phyloP scores from a whole-genome alignment of 2,797 vertebrate species.

The Sebastes elongatus region DNA sequence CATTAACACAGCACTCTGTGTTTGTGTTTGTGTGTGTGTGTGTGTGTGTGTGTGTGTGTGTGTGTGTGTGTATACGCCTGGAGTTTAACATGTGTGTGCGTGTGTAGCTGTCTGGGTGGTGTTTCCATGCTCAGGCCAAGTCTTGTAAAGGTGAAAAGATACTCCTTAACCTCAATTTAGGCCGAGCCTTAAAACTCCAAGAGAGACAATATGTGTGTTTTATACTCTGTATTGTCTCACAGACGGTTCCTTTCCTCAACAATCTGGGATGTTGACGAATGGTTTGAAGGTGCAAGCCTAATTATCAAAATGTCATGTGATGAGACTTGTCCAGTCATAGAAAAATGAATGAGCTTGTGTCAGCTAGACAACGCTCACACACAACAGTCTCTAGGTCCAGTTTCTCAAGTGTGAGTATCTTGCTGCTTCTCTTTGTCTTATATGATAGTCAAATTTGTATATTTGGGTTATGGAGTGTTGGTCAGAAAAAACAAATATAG shows the following conservation, averaged over 20 bases:
- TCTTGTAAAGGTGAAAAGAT: not conserved
- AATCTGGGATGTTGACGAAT: not conserved
- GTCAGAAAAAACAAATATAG: too few relatives aligned
- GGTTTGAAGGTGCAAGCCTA: not conserved
- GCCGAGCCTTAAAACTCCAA: conserved; percentile 22
- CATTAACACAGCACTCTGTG: conserved; percentile 58
- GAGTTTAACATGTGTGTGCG: not conserved
- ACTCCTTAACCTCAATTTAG: conserved; percentile 10
- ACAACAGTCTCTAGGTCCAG: too few relatives aligned
- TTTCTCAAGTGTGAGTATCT: too few relatives aligned
- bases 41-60: not conserved
- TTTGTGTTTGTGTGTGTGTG: not conserved
- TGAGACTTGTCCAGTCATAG: not conserved
- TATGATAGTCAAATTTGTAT: too few relatives aligned
- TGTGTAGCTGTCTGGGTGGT: conserved; percentile 24
- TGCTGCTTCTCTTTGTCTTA: too few relatives aligned
- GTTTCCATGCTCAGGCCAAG: conserved; percentile 27
- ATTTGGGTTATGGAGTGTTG: too few relatives aligned
- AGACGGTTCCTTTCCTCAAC: not conserved
- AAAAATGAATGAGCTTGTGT: not conserved
- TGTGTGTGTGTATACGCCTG: not conserved
- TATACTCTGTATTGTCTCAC: not conserved
- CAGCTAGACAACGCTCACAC: not conserved
- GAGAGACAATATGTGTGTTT: not conserved
- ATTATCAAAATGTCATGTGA: not conserved